Evolutionary conservation across 1,140 invertebrate genomes (phyloP), one percentile per base, ranked within the genome.

Genomic region (Euborellia annulipes): DNA sequence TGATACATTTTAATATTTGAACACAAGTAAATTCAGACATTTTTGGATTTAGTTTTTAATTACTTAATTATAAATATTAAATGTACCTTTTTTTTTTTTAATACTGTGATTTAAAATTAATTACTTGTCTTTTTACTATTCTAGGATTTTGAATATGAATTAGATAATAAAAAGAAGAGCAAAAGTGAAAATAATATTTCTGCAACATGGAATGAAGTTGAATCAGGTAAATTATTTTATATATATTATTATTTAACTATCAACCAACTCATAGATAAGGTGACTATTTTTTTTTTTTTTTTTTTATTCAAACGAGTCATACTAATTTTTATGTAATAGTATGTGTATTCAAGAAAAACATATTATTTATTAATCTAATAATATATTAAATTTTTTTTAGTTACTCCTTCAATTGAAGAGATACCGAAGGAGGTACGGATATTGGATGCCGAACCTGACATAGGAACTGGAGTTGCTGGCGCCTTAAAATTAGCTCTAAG

Each of bases 361-460:
- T 8, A 48, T 30, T 18, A 36, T 43, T 36, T 41, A 37, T 43
- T 11, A 8, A n/a, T n/a, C n/a, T n/a, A n/a, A n/a, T n/a, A n/a
- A n/a, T n/a, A n/a, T 8, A 32, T 9, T 8, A 8, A 32, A 17
- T 37, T 13, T 19, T 37, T 55, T 59, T 47, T 39, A 65, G 63
- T 68, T 53, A 59, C 65, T 48, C 55, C 64, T 36, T 63, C 69
- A 36, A 60, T 62, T 34, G 61, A 63, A 50, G 53, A 53, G 14
- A 49, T 55, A 14, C 55, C 73, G 2, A 62, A 71, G 46, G 78
- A 81, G 52, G 71, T 74, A 16, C 76, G 77, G 1, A 89, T 92
- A 59, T 65, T 98, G 42, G 93, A 93, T 56, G 90, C 91, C 52
- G 95, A 98, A 66, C 91, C 93, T 0, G 82, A 92, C 58, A 76